Evolutionary conservation across 2,888 invertebrate genomes (phyloP), one percentile per base, ranked within the genome.

Genomic region (Drosophila formosana): DNA sequence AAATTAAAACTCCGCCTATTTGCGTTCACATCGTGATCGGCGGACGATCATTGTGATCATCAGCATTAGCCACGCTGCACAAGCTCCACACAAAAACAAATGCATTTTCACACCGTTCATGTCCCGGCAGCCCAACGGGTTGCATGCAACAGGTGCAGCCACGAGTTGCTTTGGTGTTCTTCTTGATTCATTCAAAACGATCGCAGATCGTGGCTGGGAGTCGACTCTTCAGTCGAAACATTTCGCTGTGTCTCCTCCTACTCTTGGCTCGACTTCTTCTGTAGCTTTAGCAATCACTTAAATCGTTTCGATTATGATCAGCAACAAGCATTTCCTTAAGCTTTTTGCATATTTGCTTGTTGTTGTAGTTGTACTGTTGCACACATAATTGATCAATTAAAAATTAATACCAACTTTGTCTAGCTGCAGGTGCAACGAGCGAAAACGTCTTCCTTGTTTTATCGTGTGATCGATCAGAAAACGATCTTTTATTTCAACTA

Each of bases 1-100:
- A 88, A 88, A 88, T 88, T 85, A 83, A 82, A 66, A 67, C 88
- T 82, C 86, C 90, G 81, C 80, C 88, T 86, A 78, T 88, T 90
- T 80, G 82, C 69, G 77, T 69, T 89, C 69, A 52, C 69, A 65
- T 75, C 84, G 73, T 76, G 77, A 78, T 83, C 78, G 13, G 45
- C 11, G 39, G 5, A 4, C 30, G 52, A 76, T 79, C 66, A 46
- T 30, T 57, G 58, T 62, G 68, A 74, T 74, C 73, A 71, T 80
- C 81, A 71, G 74, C 66, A 72, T 76, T 71, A 71, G 82, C 69
- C 45, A 60, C 47, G 66, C 39, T 72, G 32, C 56, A 46, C 46
- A 32, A 30, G 73, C 32, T 18, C 18, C 18, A 18, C 18, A 18
- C 32, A 55, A 41, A 55, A 88, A 80, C 88, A 87, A 80, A 78